Base-by-base conservation (phyloP, 2,888 invertebrate species). In the Ophion slaviceki region DNA sequence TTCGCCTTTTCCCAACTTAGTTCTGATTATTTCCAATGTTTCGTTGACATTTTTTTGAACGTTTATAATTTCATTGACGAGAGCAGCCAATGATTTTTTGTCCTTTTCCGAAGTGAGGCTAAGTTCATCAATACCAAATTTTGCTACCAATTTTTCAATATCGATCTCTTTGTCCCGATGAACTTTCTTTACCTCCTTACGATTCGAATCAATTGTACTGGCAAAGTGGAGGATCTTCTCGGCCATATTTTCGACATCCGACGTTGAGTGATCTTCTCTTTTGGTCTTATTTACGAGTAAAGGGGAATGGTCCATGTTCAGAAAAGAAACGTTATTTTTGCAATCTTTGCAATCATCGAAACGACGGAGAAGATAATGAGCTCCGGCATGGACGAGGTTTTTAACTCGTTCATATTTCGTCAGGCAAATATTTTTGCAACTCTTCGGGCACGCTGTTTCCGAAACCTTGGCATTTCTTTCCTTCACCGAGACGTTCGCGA, bases 31-130 rank as follows among this genome's bases (percentile, higher is more conserved):
- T 68, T 88, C 86, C 8, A 89, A 84, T 8, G 90, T 90, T n/a
- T 88, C 88, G 74, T 90, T 89, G 1, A 89, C 89, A 62, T 89
- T 90, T 47, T 86, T 89, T 57, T 89, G 86, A 2, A 89, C 88
- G 32, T 89, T 87, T 1, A 88, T 79, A 32, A 89, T 88, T 67
- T 88, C 88, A 36, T 88, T 83, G 40, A 90, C 87, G 66, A 89
- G 75, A 24, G 75, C 74, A 7, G 74, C 87, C 62, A 89, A 70
- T 2, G 88, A 88, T 70, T 88, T 82, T 75, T 82, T 89, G 59
- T 90, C 90, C 28, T 88, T 74, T 57, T 86, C 84, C 20, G 88
- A 84, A 20, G 85, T 85, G n/a, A 89, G 40, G 14, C 88, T 88
- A 28, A 89, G 85, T 62, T 89, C 87, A 40, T 88, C 75, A 76